Evolutionary conservation across 92 coral and sea anemone species (phyloP), one percentile per base, ranked within the genome.

Genomic region (Anthopleura xanthogrammica): DNA sequence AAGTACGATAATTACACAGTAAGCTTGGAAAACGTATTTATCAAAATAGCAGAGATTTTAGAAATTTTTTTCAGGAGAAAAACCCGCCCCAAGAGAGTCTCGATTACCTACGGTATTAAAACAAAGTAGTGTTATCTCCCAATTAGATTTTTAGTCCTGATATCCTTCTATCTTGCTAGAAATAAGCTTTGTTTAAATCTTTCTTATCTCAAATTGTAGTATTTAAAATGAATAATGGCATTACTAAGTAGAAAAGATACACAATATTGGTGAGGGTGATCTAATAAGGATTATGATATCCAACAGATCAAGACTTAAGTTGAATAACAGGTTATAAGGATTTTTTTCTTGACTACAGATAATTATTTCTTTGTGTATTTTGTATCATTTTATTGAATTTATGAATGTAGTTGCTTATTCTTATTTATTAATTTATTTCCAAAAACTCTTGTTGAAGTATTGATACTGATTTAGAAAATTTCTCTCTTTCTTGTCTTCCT

Each of bases 201-300:
- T 29, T 68, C 74, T 68, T 68, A 68, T 68, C 74, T 68, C 8
- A 68, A 68, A 36, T 42, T 62, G 42, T 68, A 42, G 74, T 36
- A 68, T 68, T 68, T 68, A 29, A 36, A 68, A 68, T 24, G 74
- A 68, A 68, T 68, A 68, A 68, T 68, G 29, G 11, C 74, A 36
- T 23, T 68, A 68, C 74, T 36, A 68, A 68, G 41, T 68, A 23
- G 42, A 36, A 36, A 11, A 9, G 42, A 68, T 68, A 68, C 74
- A 68, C 24, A 68, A 29, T 68, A 68, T 68, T 68, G 16, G 74
- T 13, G 74, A 68, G 74, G 70, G 70, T 62, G 70, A 62, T 68
- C 36, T 68, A 24, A 68, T 68, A 1, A 68, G 74, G 74, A 68
- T 68, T 68, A 68, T 68, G 70, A 62, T 29, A 29, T 23, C 11